phyloP scores from a whole-genome alignment of 2,797 vertebrate species.

The Pangasius sanitwongsei region DNA sequence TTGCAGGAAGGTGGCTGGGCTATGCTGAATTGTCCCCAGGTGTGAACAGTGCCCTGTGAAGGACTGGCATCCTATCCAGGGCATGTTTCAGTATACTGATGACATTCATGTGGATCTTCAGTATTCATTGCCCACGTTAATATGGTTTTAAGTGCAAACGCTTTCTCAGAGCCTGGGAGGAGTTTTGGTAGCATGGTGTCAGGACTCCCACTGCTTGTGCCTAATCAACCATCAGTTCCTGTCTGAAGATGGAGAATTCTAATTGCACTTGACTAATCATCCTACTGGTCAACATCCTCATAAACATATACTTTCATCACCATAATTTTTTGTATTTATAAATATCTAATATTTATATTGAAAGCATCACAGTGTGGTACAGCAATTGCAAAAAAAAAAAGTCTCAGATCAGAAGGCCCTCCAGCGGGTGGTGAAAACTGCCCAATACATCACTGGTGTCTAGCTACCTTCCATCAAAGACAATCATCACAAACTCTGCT shows the following conservation, averaged over 20 bases:
- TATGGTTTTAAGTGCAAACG: slow-evolving; percentile 16
- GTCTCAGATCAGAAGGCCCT: no score
- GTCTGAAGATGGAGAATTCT: slow-evolving; percentile 37
- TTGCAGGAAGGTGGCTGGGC: not conserved
- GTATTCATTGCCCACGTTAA: slow-evolving; percentile 19
- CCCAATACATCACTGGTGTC: no score
- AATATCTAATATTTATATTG: no score
- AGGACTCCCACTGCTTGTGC: slow-evolving; percentile 31
- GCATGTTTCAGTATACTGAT: not conserved
- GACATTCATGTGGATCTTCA: not conserved
- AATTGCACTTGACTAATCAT: slow-evolving; percentile 47
- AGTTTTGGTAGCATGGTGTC: not conserved
- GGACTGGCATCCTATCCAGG: not conserved
- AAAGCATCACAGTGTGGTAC: no score
- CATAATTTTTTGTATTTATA: no score
- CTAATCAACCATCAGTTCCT: slow-evolving; percentile 49
- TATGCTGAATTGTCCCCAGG: not conserved
- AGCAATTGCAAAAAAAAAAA: no score
- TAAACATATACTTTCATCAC: not conserved
- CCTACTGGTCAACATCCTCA: not conserved
- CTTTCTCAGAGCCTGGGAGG: slow-evolving; percentile 6
- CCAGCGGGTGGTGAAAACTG: no score
- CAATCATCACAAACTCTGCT: no score
- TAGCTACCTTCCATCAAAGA: no score
- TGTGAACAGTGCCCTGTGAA: not conserved